Evolutionary conservation across 2,797 vertebrate species (phyloP).

Genomic region (Xenopus petersii): DNA sequence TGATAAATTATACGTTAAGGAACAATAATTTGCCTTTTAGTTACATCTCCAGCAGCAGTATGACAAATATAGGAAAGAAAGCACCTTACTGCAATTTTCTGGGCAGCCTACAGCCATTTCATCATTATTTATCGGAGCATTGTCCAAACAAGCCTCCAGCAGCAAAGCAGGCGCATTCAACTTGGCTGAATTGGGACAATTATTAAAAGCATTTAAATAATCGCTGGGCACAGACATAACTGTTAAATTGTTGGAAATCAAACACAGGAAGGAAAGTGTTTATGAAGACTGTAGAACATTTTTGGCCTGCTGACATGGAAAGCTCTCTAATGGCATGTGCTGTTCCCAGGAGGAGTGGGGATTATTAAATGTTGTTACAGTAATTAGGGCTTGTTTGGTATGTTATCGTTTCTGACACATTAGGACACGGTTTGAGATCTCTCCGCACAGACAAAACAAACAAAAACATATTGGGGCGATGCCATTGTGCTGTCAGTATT

Average conservation of each 20-base stretch:
- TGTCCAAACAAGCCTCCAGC: neutral
- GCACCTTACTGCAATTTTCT: neutral
- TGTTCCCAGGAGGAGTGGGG: neutral
- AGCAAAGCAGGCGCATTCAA: neutral
- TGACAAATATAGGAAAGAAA: neutral
- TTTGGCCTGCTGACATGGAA: neutral
- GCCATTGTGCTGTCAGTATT: too few species aligned
- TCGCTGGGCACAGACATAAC: neutral
- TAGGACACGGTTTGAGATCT: too few species aligned
- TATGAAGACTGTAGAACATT: neutral
- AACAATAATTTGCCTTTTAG: constrained; percentile 9
- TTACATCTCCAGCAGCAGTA: too few species aligned
- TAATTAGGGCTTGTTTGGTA: too few species aligned
- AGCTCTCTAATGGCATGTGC: neutral
- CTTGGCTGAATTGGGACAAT: neutral
- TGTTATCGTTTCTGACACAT: too few species aligned
- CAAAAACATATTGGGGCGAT: too few species aligned
- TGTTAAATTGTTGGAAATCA: neutral
- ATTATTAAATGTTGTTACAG: too few species aligned
- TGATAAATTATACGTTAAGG: neutral
- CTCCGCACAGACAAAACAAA: too few species aligned
- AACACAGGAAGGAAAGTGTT: neutral
- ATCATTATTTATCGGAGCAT: neutral
- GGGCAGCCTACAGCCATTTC: neutral
- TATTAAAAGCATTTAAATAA: neutral